These are phyloP conservation scores for Diabrotica undecimpunctata DNA, from an alignment of 1,140 invertebrate genomes.

Conservation along the genomic window DNA sequence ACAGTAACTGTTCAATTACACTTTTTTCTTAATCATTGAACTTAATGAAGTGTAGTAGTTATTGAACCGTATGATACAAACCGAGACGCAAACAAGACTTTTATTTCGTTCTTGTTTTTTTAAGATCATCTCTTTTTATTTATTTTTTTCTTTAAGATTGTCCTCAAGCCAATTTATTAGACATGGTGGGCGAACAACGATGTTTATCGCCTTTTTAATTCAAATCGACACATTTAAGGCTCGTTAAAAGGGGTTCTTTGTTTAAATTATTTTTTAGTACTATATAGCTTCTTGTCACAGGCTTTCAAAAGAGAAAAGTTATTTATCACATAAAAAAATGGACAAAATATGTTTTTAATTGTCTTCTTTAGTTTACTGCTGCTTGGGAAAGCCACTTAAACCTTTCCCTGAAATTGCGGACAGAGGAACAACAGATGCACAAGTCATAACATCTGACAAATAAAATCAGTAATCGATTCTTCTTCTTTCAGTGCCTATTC, in stretches of 20 bases:
- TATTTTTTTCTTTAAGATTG: background rate
- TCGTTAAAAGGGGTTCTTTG: background rate
- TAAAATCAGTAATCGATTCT: too few relatives aligned
- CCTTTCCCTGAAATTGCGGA: too few relatives aligned
- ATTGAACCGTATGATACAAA: conserved; percentile 1
- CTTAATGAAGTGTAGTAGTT: background rate
- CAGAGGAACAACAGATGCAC: too few relatives aligned
- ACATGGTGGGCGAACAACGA: background rate
- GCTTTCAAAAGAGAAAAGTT: too few relatives aligned
- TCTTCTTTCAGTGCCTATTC: too few relatives aligned
- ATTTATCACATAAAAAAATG: too few relatives aligned
- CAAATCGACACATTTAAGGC: background rate
- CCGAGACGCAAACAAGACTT: background rate
- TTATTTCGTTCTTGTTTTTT: background rate
- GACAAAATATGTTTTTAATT: too few relatives aligned
- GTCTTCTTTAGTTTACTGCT: too few relatives aligned
- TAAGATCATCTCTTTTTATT: background rate
- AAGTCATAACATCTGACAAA: too few relatives aligned
- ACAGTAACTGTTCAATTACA: background rate
- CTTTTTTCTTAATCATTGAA: background rate
- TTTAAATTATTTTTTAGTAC: too few relatives aligned
- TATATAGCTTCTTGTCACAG: too few relatives aligned
- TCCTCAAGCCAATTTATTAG: conserved; percentile 2
- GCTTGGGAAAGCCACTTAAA: too few relatives aligned
- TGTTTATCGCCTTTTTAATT: background rate